Evolutionary conservation across 2,888 invertebrate genomes (phyloP).

Genomic region (Lasioglossum villosulum): DNA sequence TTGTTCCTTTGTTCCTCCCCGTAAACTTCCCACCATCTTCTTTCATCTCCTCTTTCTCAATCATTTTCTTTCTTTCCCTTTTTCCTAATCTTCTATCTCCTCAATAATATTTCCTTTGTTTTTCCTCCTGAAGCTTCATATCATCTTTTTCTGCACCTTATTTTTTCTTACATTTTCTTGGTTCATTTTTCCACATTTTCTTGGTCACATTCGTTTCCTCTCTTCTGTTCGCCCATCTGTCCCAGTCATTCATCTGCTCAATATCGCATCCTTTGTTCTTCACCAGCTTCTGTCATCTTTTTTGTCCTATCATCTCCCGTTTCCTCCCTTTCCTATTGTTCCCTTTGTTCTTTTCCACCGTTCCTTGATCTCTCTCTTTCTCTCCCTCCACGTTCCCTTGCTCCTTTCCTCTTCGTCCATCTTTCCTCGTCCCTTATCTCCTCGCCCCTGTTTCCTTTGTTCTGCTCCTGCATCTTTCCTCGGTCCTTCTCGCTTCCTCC

Average conservation of each 20-base stretch:
- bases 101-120: too few species aligned
- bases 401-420: background rate
- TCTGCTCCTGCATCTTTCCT: background rate
- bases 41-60: too few species aligned
- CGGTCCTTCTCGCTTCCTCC: background rate
- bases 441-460: background rate
- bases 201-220: background rate
- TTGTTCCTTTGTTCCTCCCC: background rate
- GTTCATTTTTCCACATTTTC: background rate
- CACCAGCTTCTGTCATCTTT: background rate
- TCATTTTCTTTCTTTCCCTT: too few species aligned
- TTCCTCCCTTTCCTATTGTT: background rate
- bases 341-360: constrained; percentile 1
- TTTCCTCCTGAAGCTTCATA: too few species aligned
- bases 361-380: background rate
- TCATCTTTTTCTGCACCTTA: background rate
- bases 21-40: background rate
- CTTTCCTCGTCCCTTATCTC: background rate
- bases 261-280: background rate
- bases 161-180: background rate
- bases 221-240: background rate
- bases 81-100: too few species aligned
- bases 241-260: background rate
- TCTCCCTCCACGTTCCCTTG: background rate
- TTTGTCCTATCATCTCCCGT: background rate